Evolutionary conservation across 2,888 invertebrate species (phyloP).

Genomic region (Argyresthia goedartella): DNA sequence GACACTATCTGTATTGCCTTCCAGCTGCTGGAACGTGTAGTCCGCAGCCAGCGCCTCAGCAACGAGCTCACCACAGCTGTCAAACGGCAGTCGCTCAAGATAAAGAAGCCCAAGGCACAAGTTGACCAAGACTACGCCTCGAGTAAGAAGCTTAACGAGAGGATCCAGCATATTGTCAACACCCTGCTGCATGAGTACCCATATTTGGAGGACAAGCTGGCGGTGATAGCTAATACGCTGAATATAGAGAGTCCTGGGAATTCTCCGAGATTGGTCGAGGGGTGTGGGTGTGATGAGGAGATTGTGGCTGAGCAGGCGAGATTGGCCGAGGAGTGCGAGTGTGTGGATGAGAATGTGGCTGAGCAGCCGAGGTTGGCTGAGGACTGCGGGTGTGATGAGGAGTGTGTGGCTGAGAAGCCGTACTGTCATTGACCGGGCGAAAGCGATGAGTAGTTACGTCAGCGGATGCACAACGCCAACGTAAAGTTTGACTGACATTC

Average conservation of each 20-base stretch:
- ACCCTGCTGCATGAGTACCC: conserved; percentile 74
- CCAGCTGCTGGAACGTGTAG: conserved; percentile 68
- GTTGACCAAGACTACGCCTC: conserved; percentile 70
- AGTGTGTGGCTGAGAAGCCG: conserved; percentile 16
- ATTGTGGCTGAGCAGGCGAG: conserved; percentile 17
- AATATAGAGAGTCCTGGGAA: conserved; percentile 40
- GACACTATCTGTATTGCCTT: conserved; percentile 7
- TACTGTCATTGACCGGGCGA: too few relatives aligned
- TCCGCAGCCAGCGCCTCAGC: conserved; percentile 79
- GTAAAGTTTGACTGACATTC: too few relatives aligned
- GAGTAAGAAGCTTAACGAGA: conserved; percentile 69
- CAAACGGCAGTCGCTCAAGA: conserved; percentile 43
- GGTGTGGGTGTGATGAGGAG: conserved; percentile 12
- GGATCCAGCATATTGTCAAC: conserved; percentile 70
- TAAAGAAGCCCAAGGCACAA: conserved; percentile 49
- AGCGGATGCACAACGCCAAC: too few relatives aligned
- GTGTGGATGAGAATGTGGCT: conserved; percentile 12
- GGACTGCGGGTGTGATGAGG: conserved; percentile 12
- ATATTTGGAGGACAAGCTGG: conserved; percentile 46
- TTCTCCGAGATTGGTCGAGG: conserved; percentile 31
- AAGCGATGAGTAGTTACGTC: too few relatives aligned
- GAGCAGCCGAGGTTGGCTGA: conserved; percentile 27
- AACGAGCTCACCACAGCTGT: conserved; percentile 68
- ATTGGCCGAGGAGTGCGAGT: conserved; percentile 19
- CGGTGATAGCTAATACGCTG: conserved; percentile 59